Base-by-base conservation (phyloP, 2,888 invertebrate species). In the Ametastegia equiseti region DNA sequence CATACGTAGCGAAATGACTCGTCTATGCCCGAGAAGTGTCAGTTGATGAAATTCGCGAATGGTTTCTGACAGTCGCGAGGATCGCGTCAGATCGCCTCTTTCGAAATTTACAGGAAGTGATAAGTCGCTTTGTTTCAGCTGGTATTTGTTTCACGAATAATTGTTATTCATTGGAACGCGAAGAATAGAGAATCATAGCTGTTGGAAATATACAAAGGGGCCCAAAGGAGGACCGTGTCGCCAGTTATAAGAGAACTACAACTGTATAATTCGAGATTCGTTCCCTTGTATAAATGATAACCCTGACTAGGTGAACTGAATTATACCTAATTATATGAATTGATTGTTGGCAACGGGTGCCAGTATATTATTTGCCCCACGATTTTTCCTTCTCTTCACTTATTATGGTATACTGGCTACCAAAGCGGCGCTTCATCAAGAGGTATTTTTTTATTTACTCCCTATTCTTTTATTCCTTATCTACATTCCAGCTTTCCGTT, bases 331-430 rank as follows among this genome's bases (percentile, higher is more conserved):
- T 75, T 75, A 15, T 19, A 75, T 54, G 54, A 42, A 75, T 75
- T 63, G 15, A 63, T 78, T 6, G 27, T 19, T 63, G 19, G 7
- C 15, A 75, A 30, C 23, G 33, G 27, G 15, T 27, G 42, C 27
- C 47, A 30, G 23, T 45, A 6, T 27, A 71, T 42, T 71, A 71
- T 50, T 50, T 75, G 19, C 75, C 33, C 13, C n/a, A 54, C 13
- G 19, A 30, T 50, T 54, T 54, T 33, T 39, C 2, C 7, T 39
- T 30, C 23, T 78, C 80, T 84, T 82, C 19, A 77, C 80, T 82
- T 85, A 88, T 86, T 85, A 90, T 90, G 90, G 86, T 89, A 84
- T 88, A 86, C 86, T 88, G 89, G 86, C 81, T 89, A 81, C 87
- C 86, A 84, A 90, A 88, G 84, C 90, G 87, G 83, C 88, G 88